Percentiles rank a stretch among this genome's conserved stretches.
Evolutionary conservation across 2,888 invertebrate species (phyloP).

Genomic region (Helobdella robusta): DNA sequence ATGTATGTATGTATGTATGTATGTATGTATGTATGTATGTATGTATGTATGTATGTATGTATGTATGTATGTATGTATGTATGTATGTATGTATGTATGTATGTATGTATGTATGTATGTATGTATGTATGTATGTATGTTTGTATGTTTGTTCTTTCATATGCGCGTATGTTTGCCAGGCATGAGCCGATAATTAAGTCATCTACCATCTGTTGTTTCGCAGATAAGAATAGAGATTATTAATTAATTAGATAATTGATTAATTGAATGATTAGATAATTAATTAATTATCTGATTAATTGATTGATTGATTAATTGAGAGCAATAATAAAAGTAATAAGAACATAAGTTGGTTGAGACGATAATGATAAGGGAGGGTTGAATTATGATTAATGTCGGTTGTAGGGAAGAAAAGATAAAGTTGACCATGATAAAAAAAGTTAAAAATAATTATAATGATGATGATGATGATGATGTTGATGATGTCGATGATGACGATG

Average conservation of each 20-base stretch:
- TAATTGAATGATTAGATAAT: too few relatives aligned
- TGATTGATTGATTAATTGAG: neutral
- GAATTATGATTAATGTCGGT: too few relatives aligned
- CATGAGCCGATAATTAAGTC: too few relatives aligned
- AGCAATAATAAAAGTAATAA: neutral
- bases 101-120: conserved; percentile 14
- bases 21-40: neutral
- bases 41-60: neutral
- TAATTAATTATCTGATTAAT: too few relatives aligned
- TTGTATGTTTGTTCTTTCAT: neutral
- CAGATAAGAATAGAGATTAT: too few relatives aligned
- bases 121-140: neutral
- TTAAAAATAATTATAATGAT: conserved; percentile 21
- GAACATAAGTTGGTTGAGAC: neutral
- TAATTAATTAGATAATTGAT: too few relatives aligned
- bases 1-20: neutral
- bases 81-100: conserved; percentile 14
- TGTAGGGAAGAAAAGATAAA: too few relatives aligned
- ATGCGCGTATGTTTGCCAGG: neutral
- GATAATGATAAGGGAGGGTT: neutral
- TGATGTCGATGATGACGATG: conserved; percentile 19
- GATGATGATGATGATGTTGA: conserved; percentile 22
- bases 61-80: neutral
- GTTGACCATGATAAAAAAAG: too few relatives aligned
- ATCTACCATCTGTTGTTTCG: too few relatives aligned